phyloP scores from a whole-genome alignment of 2,888 invertebrate species.

The Hemicrepidius hirtus region DNA sequence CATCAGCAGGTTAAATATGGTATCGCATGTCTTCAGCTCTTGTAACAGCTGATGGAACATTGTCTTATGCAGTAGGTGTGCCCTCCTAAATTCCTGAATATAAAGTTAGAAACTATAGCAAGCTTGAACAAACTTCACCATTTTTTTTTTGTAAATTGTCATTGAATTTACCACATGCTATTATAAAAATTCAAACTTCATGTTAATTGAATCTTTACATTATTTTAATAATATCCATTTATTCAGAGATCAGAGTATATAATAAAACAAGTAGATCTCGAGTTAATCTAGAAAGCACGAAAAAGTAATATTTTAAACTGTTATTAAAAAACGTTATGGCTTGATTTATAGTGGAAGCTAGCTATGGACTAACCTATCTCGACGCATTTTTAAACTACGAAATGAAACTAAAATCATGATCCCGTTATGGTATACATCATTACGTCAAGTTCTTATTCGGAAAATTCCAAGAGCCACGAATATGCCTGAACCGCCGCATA shows the following conservation, averaged over 20 bases:
- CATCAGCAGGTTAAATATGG: conserved; percentile 52
- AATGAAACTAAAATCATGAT: conserved; percentile 20
- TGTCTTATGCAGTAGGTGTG: not conserved
- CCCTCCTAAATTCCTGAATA: conserved; percentile 7
- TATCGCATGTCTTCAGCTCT: conserved; percentile 29
- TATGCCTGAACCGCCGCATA: not conserved
- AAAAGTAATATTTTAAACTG: conserved; percentile 29
- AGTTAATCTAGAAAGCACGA: conserved; percentile 27
- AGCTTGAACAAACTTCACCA: not conserved
- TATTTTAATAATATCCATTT: conserved; percentile 18
- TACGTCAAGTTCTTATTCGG: conserved; percentile 13
- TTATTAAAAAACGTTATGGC: conserved; percentile 10
- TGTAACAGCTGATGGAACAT: conserved; percentile 36
- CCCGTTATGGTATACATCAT: conserved; percentile 23
- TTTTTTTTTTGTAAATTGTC: too few relatives aligned
- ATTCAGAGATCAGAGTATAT: not conserved
- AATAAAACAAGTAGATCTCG: not conserved
- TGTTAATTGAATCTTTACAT: too few relatives aligned
- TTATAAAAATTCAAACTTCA: too few relatives aligned
- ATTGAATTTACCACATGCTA: too few relatives aligned
- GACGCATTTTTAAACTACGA: conserved; percentile 5
- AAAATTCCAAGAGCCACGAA: not conserved
- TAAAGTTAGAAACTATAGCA: not conserved
- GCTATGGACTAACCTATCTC: conserved; percentile 10
- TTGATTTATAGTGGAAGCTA: conserved; percentile 19